Evolutionary conservation across 1,140 invertebrate genomes (phyloP), one percentile per base, ranked within the genome.

Genomic region (Aphis gossypii): DNA sequence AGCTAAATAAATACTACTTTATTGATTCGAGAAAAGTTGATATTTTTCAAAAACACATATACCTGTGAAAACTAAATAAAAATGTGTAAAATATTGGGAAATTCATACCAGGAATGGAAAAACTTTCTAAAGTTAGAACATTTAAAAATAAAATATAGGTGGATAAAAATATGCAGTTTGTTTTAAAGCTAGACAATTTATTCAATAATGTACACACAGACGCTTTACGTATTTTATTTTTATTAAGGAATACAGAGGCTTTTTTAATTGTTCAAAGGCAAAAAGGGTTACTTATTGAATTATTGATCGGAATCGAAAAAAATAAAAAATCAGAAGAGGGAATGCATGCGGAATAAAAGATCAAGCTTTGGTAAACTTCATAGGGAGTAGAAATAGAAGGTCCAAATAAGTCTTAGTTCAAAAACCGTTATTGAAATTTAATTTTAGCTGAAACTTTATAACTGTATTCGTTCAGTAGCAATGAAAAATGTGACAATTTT

Each of bases 191-290:
- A 46, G 82, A 94, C 23, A 92, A 94, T 92, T 93, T 95, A 87
- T 95, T 95, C 94, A 94, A 94, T 94, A 94, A 94, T 84, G 93
- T 94, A 44, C 94, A 95, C 93, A 94, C 94, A 68, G 89, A 95
- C 91, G 93, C 94, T 93, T 84, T 94, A 23, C 87, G 11, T 46
- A 94, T 48, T 21, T 94, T 90, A 94, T 94, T 8, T 44, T n/a
- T 91, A 93, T 93, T 54, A 56, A 93, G 91, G 93, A 94, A 90
- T 92, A 94, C 83, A 94, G 92, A 91, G 51, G 94, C 94, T 83
- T 92, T 94, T 83, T 93, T 94, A 60, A 56, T 93, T 86, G 35
- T 38, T 60, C 94, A 94, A 76, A 82, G 94, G 83, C 25, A 94
- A 83, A 93, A 93, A 84, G 93, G 93, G 41, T 90, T 68, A 44